Evolutionary conservation across 2,888 invertebrate genomes (phyloP).

Genomic region (Andrena minutula): DNA sequence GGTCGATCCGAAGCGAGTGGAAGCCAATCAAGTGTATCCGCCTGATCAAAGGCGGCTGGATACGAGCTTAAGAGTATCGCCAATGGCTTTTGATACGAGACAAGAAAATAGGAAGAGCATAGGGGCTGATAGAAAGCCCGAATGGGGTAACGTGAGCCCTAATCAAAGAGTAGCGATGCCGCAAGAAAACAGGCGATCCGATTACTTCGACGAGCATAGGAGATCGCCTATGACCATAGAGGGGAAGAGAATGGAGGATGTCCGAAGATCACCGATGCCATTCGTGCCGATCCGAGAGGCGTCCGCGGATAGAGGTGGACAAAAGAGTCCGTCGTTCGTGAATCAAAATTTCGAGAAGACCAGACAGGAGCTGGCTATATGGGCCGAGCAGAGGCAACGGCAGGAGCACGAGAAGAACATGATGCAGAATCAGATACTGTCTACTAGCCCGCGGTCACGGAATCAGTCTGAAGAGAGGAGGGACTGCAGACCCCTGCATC

Average conservation of each 20-base stretch:
- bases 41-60: conserved; percentile 79
- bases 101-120: conserved; percentile 79
- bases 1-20: conserved; percentile 76
- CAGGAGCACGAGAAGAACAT: conserved; percentile 81
- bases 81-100: conserved; percentile 80
- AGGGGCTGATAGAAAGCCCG: conserved; percentile 77
- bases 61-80: conserved; percentile 77
- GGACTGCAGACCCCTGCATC: conserved; percentile 67
- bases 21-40: conserved; percentile 75
- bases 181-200: conserved; percentile 81
- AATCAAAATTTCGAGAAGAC: conserved; percentile 83
- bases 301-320: conserved; percentile 78
- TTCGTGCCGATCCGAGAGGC: conserved; percentile 81
- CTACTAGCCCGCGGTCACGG: conserved; percentile 80
- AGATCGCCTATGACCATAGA: conserved; percentile 82
- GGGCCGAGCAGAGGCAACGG: conserved; percentile 83
- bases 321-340: conserved; percentile 80
- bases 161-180: conserved; percentile 79
- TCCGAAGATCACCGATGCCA: conserved; percentile 82
- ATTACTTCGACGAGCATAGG: conserved; percentile 83
- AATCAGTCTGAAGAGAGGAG: conserved; percentile 81
- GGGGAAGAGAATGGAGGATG: conserved; percentile 80
- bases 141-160: conserved; percentile 81
- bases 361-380: conserved; percentile 82
- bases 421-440: conserved; percentile 76